Conservation (phyloP, 2,113 vertebrate genomes). For the Trochalopteron elliotii region DNA sequence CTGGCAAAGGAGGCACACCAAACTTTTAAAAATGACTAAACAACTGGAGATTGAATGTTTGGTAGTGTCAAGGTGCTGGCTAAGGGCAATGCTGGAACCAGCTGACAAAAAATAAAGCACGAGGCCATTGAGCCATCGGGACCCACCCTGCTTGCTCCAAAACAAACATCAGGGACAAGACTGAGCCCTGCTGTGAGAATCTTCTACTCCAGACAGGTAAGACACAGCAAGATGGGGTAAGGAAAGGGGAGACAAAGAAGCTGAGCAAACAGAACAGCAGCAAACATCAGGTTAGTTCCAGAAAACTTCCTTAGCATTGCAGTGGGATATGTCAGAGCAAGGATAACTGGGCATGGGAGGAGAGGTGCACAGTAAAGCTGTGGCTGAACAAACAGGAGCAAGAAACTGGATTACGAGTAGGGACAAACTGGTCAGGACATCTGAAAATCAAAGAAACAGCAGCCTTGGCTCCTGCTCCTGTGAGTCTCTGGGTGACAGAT, state of each 20-base stretch:
- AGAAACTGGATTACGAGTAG: neutral
- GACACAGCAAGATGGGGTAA: neutral
- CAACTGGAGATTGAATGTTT: neutral
- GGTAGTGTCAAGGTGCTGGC: neutral
- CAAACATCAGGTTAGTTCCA: neutral
- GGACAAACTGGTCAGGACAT: neutral
- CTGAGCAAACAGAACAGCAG: neutral
- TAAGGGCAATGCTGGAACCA: neutral
- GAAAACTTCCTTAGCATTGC: neutral
- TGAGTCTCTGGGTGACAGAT: neutral
- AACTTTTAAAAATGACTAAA: neutral
- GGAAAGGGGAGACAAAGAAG: neutral
- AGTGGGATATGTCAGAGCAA: neutral
- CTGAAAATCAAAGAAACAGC: neutral
- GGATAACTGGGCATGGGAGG: neutral
- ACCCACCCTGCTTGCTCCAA: neutral
- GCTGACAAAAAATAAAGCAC: neutral
- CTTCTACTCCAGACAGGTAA: neutral
- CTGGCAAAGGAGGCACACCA: neutral
- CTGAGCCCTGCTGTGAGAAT: neutral
- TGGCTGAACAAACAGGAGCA: neutral
- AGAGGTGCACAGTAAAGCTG: neutral
- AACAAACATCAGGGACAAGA: neutral
- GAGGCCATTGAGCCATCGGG: neutral
- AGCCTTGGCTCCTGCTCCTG: neutral